phyloP scores from a whole-genome alignment of 2,113 vertebrate species.

The Carassius gibelio region DNA sequence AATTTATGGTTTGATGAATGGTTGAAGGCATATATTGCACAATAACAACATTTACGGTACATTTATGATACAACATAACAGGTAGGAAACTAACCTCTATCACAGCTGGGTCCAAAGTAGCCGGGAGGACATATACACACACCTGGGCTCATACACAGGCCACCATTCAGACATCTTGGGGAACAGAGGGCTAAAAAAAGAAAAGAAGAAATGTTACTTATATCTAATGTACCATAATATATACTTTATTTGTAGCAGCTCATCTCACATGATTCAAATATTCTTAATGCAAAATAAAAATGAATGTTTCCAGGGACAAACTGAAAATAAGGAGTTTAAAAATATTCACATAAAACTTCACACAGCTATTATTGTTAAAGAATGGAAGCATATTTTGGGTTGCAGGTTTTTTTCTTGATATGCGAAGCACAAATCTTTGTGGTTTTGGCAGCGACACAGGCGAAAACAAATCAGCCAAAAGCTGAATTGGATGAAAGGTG shows the following conservation, averaged over 20 bases:
- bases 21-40: not conserved
- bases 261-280: not conserved
- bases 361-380: not conserved
- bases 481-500: slow-evolving; percentile 24
- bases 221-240: not conserved
- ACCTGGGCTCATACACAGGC: slow-evolving; percentile 84
- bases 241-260: not conserved
- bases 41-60: not conserved
- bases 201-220: not conserved
- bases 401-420: slow-evolving; percentile 23
- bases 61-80: too few relatives aligned
- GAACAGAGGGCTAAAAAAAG: slow-evolving; percentile 77
- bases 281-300: too few relatives aligned
- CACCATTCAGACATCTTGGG: slow-evolving; percentile 80
- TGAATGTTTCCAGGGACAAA: not conserved
- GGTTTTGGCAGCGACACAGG: slow-evolving; percentile 25
- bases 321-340: too few relatives aligned
- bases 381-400: not conserved
- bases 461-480: slow-evolving; percentile 23
- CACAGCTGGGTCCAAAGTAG: slow-evolving; percentile 85
- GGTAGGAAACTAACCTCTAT: slow-evolving; percentile 79
- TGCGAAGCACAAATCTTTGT: not conserved
- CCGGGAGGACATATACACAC: slow-evolving; percentile 88
- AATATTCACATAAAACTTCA: too few relatives aligned
- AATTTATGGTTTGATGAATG: not conserved